These are phyloP conservation scores for Sylvia atricapilla DNA, from an alignment of 2,113 vertebrate genomes.

Conservation along the genomic window DNA sequence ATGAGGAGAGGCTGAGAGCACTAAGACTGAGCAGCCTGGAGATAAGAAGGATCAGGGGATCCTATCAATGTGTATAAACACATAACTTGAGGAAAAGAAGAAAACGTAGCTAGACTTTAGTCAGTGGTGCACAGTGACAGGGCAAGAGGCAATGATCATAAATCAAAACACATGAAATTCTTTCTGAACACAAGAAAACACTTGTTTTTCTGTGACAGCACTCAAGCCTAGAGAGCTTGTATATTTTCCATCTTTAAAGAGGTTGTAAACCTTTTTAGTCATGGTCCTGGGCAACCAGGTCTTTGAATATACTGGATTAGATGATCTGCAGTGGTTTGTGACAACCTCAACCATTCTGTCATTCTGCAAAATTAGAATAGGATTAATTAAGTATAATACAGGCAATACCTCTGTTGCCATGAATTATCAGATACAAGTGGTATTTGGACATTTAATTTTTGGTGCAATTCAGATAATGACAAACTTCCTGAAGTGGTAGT, in stretches of 20 bases:
- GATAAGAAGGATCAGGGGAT: neutral
- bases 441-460: neutral
- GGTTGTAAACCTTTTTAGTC: neutral
- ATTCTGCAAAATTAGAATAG: neutral
- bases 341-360: neutral
- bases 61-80: neutral
- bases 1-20: neutral
- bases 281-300: neutral
- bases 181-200: neutral
- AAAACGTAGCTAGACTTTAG: neutral
- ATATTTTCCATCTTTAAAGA: neutral
- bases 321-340: neutral
- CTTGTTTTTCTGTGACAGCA: neutral
- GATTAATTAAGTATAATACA: neutral
- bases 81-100: neutral
- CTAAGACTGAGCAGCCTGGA: neutral
- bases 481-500: neutral
- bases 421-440: neutral
- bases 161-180: neutral
- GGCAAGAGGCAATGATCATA: neutral
- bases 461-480: neutral
- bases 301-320: neutral
- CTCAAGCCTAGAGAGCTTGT: neutral
- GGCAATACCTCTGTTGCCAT: neutral
- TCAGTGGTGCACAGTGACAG: neutral